Conservation (phyloP, 1,140 invertebrate genomes). For the Babylonia areolata region DNA sequence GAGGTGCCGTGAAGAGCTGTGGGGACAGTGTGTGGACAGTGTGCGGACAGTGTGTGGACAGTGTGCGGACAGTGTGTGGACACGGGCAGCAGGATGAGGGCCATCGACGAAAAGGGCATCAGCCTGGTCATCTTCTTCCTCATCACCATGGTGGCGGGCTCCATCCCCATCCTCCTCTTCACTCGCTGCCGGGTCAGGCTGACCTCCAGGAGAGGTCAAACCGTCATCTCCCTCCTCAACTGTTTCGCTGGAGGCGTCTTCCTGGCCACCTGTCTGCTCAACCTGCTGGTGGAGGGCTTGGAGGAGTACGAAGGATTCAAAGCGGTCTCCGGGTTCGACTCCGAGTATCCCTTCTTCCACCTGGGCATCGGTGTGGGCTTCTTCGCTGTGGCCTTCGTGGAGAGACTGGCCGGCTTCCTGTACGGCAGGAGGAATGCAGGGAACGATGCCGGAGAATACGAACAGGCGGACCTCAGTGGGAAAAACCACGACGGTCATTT, state of each 20-base stretch:
- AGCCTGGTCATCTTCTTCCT: slow-evolving; percentile 44
- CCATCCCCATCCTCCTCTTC: slow-evolving; percentile 46
- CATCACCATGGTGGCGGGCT: slow-evolving; percentile 43
- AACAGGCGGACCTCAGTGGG: too few species aligned
- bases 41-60: too few species aligned
- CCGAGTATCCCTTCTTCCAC: slow-evolving; percentile 53
- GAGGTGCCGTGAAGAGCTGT: too few species aligned
- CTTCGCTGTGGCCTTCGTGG: slow-evolving; percentile 78
- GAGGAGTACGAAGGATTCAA: slow-evolving; percentile 62
- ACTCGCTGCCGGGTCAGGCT: slow-evolving; percentile 5
- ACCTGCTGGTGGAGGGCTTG: slow-evolving; percentile 78
- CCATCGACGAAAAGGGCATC: slow-evolving; percentile 47
- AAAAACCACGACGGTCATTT: too few species aligned
- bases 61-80: too few species aligned
- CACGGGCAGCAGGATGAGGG: too few species aligned
- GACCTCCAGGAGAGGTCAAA: neutral
- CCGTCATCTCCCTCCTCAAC: slow-evolving; percentile 55
- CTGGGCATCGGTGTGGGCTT: slow-evolving; percentile 77
- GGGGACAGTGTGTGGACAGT: too few species aligned
- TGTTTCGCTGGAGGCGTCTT: slow-evolving; percentile 80
- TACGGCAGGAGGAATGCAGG: neutral
- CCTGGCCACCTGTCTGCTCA: slow-evolving; percentile 78
- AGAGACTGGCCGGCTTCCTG: slow-evolving; percentile 74
- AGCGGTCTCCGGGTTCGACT: neutral
- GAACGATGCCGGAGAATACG: neutral